These are phyloP conservation scores for Laspeyria flexula DNA, from an alignment of 2,888 invertebrate genomes.

Conservation along the genomic window DNA sequence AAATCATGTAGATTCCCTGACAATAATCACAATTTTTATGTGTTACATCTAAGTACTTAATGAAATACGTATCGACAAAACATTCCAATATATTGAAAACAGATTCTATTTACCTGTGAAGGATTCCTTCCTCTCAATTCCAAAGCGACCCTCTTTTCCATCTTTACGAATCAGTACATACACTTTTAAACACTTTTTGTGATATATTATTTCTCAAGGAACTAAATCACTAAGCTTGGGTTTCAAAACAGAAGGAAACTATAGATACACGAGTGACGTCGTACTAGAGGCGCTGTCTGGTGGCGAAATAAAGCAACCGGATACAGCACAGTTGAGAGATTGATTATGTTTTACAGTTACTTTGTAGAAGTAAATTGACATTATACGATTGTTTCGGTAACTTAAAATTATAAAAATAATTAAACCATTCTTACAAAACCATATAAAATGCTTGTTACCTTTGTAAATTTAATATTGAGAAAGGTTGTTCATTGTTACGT, in stretches of 20 bases:
- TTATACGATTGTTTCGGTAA: slow-evolving; percentile 1
- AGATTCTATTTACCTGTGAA: slow-evolving; percentile 91
- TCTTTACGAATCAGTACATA: slow-evolving; percentile 71
- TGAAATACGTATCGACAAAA: slow-evolving; percentile 86
- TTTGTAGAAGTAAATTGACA: slow-evolving; percentile 7
- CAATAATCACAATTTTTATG: slow-evolving; percentile 52
- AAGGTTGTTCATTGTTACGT: slow-evolving; percentile 40
- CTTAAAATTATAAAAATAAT: slow-evolving; percentile 20
- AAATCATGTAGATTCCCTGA: slow-evolving; percentile 36
- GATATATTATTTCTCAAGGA: slow-evolving; percentile 73
- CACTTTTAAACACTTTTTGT: slow-evolving; percentile 68
- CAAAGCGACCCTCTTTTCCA: slow-evolving; percentile 98
- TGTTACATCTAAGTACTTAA: slow-evolving; percentile 65
- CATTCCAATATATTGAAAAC: slow-evolving; percentile 78
- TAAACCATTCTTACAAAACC: background rate
- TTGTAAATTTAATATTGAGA: slow-evolving; percentile 9
- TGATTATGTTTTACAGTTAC: slow-evolving; percentile 25
- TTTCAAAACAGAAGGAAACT: slow-evolving; percentile 87
- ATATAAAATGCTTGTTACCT: background rate
- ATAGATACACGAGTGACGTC: slow-evolving; percentile 85
- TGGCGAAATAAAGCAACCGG: slow-evolving; percentile 67
- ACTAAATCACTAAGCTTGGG: slow-evolving; percentile 84
- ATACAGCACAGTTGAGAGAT: slow-evolving; percentile 59
- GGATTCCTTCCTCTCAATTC: slow-evolving; percentile 97
- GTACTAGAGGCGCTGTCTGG: slow-evolving; percentile 78